Percentiles rank a stretch among this genome's conserved stretches.
Evolutionary conservation across 2,888 invertebrate species (phyloP).

Genomic region (Eubasilissa splendida): DNA sequence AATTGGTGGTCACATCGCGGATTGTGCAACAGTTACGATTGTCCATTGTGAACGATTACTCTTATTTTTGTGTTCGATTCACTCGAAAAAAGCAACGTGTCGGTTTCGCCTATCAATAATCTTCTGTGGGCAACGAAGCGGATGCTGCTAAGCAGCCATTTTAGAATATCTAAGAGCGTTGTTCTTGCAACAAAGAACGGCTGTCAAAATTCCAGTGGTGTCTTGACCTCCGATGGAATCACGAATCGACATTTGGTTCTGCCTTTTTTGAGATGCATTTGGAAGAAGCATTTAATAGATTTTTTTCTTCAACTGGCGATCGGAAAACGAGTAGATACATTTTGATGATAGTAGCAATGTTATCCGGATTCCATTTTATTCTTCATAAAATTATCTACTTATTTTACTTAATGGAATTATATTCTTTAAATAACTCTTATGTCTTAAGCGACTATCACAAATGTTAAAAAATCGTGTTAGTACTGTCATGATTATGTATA

Average conservation of each 20-base stretch:
- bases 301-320: conserved; percentile 1
- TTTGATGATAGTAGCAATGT: not conserved
- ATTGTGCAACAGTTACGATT: conserved; percentile 44
- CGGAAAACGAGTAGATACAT: not conserved
- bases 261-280: conserved; percentile 32
- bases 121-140: conserved; percentile 1
- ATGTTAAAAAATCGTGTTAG: too few relatives aligned
- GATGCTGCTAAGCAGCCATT: conserved; percentile 25
- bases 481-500: too few relatives aligned
- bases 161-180: conserved; percentile 18
- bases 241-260: conserved; percentile 24
- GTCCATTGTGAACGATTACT: conserved; percentile 35
- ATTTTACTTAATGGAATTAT: too few relatives aligned
- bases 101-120: conserved; percentile 7
- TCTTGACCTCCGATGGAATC: conserved; percentile 42
- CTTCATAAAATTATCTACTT: too few relatives aligned
- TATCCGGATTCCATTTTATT: not conserved
- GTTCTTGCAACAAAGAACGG: conserved; percentile 39
- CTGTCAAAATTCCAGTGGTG: conserved; percentile 44
- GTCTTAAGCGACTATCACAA: too few relatives aligned
- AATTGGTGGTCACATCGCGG: conserved; percentile 44
- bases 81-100: conserved; percentile 11
- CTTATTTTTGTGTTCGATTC: conserved; percentile 31
- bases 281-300: conserved; percentile 34
- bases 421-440: too few relatives aligned